Conservation (phyloP, 2,888 invertebrate species). For the Pyralis farinalis region DNA sequence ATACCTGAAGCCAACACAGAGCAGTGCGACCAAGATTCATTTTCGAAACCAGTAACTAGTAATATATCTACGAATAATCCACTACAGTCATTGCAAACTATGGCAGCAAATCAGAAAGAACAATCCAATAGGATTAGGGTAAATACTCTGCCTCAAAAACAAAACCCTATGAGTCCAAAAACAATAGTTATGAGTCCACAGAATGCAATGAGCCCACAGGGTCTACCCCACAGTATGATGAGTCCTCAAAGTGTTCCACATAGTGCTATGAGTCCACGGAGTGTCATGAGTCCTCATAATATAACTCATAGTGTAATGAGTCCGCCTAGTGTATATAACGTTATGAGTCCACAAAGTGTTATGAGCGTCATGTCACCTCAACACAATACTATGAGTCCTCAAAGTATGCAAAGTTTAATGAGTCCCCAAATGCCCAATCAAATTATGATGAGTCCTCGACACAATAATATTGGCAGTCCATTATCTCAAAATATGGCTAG, state of each 20-base stretch:
- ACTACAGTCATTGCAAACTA: slow-evolving; percentile 64
- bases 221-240: slow-evolving; percentile 62
- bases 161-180: slow-evolving; percentile 55
- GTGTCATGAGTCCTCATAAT: slow-evolving; percentile 65
- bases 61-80: slow-evolving; percentile 49
- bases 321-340: slow-evolving; percentile 64
- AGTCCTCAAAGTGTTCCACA: slow-evolving; percentile 72
- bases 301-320: slow-evolving; percentile 65
- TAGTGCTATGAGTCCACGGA: slow-evolving; percentile 72
- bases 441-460: slow-evolving; percentile 70
- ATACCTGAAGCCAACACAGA: slow-evolving; percentile 57
- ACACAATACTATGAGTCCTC: slow-evolving; percentile 72
- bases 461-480: slow-evolving; percentile 61
- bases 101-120: slow-evolving; percentile 65
- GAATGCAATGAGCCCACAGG: slow-evolving; percentile 64
- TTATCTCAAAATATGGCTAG: slow-evolving; percentile 64
- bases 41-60: slow-evolving; percentile 41
- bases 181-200: slow-evolving; percentile 63
- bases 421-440: slow-evolving; percentile 72
- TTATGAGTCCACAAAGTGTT: slow-evolving; percentile 73
- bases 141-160: slow-evolving; percentile 60
- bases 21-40: slow-evolving; percentile 54
- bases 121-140: slow-evolving; percentile 59
- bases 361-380: slow-evolving; percentile 77
- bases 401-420: slow-evolving; percentile 69